phyloP scores from a whole-genome alignment of 2,113 vertebrate genomes.

The Lepus europaeus region DNA sequence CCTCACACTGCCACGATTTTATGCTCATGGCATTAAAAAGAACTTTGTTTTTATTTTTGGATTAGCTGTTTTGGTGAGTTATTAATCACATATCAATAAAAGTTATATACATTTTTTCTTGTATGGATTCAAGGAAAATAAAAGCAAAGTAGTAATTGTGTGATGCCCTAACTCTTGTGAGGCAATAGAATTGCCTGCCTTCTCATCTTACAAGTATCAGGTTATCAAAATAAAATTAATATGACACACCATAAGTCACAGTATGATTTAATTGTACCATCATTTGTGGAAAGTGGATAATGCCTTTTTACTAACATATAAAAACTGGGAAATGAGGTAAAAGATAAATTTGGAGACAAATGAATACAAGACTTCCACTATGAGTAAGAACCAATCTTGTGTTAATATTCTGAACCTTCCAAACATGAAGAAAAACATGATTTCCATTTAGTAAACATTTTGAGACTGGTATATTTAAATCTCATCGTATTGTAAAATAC shows the following conservation, averaged over 20 bases:
- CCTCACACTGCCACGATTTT: conserved; percentile 12
- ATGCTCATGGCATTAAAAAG: conserved; percentile 4
- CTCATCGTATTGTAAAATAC: conserved; percentile 34
- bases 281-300: conserved; percentile 37
- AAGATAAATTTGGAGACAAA: conserved; percentile 56
- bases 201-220: conserved; percentile 9
- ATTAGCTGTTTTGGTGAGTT: background rate
- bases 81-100: background rate
- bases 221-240: conserved; percentile 65
- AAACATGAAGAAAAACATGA: conserved; percentile 42
- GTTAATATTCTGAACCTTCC: conserved; percentile 30
- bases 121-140: conserved; percentile 61
- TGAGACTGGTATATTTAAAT: conserved; percentile 24
- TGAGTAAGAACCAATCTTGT: conserved; percentile 32
- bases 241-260: conserved; percentile 27
- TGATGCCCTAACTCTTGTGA: conserved; percentile 15
- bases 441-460: conserved; percentile 54
- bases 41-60: conserved; percentile 57
- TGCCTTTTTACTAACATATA: conserved; percentile 1
- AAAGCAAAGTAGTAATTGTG: conserved; percentile 20
- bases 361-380: conserved; percentile 15
- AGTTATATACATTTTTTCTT: background rate
- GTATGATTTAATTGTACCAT: conserved; percentile 40
- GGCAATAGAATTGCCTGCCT: background rate
- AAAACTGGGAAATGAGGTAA: conserved; percentile 57